These are phyloP conservation scores for Anorthoa munda DNA, from an alignment of 2,888 invertebrate species.

Conservation along the genomic window DNA sequence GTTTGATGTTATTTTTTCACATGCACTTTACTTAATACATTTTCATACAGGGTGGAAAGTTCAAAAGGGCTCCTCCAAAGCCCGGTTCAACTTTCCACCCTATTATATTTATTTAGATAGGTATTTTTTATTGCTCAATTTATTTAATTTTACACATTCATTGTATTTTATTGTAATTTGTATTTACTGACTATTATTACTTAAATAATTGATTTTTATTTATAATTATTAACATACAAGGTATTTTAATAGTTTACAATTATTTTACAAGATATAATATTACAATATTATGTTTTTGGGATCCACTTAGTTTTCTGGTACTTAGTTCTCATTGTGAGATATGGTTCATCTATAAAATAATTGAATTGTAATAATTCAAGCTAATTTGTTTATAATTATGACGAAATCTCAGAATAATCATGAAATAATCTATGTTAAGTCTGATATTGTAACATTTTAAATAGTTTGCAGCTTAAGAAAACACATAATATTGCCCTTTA, in stretches of 20 bases:
- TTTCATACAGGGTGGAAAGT: neutral
- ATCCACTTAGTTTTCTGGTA: constrained; percentile 2
- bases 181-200: neutral
- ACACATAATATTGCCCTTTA: neutral
- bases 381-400: neutral
- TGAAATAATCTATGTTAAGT: neutral
- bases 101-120: constrained; percentile 12
- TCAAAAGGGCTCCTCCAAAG: neutral
- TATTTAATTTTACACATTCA: neutral
- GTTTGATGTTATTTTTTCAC: constrained; percentile 1
- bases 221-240: neutral
- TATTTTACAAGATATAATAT: neutral
- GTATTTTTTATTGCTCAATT: constrained; percentile 38
- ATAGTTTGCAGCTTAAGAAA: neutral
- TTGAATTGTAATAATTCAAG: neutral
- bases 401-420: neutral
- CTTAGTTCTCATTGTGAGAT: neutral
- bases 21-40: constrained; percentile 26
- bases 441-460: neutral
- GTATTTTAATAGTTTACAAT: constrained; percentile 2
- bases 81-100: neutral
- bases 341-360: neutral
- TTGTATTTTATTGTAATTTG: constrained; percentile 12
- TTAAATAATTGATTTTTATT: constrained; percentile 12
- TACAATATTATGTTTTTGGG: neutral